These are phyloP conservation scores for Enteromius unitaeniatus DNA, from an alignment of 2,797 vertebrate species.

Conservation along the genomic window DNA sequence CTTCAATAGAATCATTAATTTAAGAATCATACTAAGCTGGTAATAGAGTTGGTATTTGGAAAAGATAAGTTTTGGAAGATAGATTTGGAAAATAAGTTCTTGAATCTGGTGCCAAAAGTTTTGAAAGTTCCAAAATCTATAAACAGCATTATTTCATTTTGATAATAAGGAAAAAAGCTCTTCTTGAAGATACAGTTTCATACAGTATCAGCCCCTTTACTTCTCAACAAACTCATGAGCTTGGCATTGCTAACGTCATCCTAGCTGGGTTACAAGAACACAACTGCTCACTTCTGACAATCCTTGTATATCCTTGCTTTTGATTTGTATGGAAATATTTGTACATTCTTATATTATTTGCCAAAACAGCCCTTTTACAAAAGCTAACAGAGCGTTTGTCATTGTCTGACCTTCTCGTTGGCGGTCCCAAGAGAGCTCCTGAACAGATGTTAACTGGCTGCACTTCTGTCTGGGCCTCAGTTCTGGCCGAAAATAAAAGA, in stretches of 20 bases:
- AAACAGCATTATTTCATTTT: neutral
- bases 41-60: neutral
- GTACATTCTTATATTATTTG: conserved; percentile 38
- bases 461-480: conserved; percentile 42
- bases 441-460: conserved; percentile 56
- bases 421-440: conserved; percentile 40
- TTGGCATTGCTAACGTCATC: neutral
- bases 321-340: conserved; percentile 24
- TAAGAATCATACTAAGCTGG: neutral
- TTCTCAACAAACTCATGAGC: neutral
- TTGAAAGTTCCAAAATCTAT: neutral
- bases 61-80: too few species aligned
- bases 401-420: conserved; percentile 56
- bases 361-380: conserved; percentile 38
- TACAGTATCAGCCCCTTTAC: neutral
- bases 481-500: conserved; percentile 39
- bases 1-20: neutral
- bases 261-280: neutral
- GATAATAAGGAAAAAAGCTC: neutral
- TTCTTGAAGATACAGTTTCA: neutral
- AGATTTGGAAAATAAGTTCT: neutral
- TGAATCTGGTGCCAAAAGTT: neutral
- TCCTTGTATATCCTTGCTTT: neutral
- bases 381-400: conserved; percentile 48
- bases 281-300: neutral